Conservation (phyloP, 2,113 vertebrate species). For the Eretmochelys imbricata region DNA sequence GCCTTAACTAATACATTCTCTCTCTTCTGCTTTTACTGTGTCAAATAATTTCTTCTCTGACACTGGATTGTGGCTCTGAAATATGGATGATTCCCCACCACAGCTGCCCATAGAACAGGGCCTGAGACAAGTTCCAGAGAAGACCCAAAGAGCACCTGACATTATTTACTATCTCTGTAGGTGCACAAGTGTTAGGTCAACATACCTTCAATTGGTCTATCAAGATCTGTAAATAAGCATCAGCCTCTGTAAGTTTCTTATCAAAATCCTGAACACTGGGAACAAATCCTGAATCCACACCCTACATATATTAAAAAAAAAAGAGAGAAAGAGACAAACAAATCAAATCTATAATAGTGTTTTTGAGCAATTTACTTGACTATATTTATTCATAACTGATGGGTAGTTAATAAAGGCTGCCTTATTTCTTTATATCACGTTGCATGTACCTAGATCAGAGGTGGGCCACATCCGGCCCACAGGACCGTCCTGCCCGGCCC, state of each 20-base stretch:
- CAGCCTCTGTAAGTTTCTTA: constrained; percentile 97
- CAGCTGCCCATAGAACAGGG: neutral
- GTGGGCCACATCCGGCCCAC: no score
- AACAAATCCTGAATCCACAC: constrained; percentile 95
- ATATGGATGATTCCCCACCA: neutral
- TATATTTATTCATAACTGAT: neutral
- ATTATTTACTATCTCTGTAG: neutral
- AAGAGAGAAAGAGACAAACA: neutral
- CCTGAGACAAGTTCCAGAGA: neutral
- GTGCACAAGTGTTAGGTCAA: neutral
- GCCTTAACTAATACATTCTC: neutral
- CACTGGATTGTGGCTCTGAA: neutral
- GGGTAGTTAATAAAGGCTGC: neutral
- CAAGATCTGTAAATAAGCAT: constrained; percentile 98
- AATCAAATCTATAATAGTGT: neutral
- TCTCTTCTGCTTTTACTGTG: neutral
- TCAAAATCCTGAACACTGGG: constrained; percentile 98
- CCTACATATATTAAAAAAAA: constrained; percentile 77
- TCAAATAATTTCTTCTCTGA: neutral
- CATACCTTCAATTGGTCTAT: constrained; percentile 97
- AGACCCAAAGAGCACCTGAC: neutral
- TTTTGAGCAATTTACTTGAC: neutral
- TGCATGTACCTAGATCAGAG: neutral
- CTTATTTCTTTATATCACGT: neutral
- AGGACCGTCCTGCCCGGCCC: no score